phyloP scores from a whole-genome alignment of 2,888 invertebrate genomes.

The Callyntrura guangdongensis region DNA sequence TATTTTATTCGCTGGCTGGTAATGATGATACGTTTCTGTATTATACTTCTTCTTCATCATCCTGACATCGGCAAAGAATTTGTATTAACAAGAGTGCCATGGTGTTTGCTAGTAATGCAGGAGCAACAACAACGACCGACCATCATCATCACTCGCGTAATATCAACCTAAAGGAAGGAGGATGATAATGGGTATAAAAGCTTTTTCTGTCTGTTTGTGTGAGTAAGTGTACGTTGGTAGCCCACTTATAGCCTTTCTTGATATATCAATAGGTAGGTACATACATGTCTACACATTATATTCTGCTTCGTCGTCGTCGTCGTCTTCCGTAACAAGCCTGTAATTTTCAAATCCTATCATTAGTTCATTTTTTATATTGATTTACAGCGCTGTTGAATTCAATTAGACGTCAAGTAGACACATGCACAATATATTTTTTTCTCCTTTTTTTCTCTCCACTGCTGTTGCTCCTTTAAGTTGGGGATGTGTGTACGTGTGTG shows the following conservation, averaged over 20 bases:
- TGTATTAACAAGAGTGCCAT: background rate
- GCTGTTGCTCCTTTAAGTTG: background rate
- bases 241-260: conserved; percentile 74
- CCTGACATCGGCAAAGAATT: background rate
- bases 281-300: background rate
- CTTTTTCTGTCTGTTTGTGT: conserved; percentile 41
- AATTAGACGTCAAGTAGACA: conserved; percentile 79
- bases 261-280: too few species aligned
- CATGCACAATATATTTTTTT: conserved; percentile 73
- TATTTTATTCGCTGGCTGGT: conserved; percentile 37
- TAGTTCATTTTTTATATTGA: conserved; percentile 80
- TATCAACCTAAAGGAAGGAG: background rate
- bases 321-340: conserved; percentile 78
- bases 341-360: conserved; percentile 80
- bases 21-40: conserved; percentile 32
- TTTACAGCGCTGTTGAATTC: conserved; percentile 79
- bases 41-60: background rate
- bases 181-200: conserved; percentile 17
- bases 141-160: conserved; percentile 30
- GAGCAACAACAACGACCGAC: conserved; percentile 26
- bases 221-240: conserved; percentile 64
- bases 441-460: background rate
- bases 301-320: background rate
- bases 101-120: background rate
- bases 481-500: background rate